Conservation (phyloP, 2,113 vertebrate species). For the Alces alces region DNA sequence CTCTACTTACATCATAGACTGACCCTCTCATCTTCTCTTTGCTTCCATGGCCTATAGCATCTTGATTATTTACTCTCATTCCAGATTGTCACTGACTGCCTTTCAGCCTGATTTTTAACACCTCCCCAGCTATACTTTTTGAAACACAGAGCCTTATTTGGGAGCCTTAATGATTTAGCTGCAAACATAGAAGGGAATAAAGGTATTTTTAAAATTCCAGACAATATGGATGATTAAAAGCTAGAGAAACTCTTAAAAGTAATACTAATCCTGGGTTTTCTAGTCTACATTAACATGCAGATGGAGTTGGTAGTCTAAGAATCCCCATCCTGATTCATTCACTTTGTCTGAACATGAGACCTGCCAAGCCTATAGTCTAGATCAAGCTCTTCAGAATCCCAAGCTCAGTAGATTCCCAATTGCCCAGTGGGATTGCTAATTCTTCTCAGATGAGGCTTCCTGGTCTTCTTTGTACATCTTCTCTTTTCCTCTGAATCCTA, state of each 20-base stretch:
- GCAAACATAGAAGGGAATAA: not conserved
- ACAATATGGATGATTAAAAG: conserved; percentile 15
- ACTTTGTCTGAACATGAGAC: not conserved
- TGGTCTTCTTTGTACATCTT: not conserved
- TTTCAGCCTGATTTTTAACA: not conserved
- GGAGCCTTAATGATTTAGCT: not conserved
- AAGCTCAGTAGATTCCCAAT: not conserved
- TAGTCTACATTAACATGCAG: not conserved
- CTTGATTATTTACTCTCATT: not conserved
- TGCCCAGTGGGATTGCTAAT: not conserved
- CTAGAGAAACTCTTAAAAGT: not conserved
- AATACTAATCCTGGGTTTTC: not conserved
- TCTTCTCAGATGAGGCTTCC: not conserved
- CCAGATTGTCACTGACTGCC: not conserved
- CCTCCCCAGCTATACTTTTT: not conserved
- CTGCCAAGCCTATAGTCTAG: not conserved
- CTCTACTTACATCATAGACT: not conserved
- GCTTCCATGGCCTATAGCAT: not conserved
- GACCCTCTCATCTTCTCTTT: not conserved
- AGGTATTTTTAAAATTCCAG: not conserved
- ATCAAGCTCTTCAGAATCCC: not conserved
- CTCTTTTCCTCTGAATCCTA: not conserved
- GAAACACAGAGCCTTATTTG: not conserved
- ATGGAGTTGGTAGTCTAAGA: not conserved
- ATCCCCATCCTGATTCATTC: not conserved